Conservation (phyloP, 1,140 invertebrate species). For the Eufriesea mexicana region DNA sequence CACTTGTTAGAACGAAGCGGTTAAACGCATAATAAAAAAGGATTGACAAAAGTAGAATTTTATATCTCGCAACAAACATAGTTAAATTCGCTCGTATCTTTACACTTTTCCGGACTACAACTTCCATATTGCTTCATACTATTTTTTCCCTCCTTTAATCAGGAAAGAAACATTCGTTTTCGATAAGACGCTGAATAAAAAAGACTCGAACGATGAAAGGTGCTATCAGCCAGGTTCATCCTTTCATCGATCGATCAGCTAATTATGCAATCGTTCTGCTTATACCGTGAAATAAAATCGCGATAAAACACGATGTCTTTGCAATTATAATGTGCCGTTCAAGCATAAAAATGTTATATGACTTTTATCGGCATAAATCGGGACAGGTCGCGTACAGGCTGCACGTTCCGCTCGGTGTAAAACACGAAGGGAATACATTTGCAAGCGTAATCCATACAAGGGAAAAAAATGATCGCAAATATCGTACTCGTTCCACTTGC, state of each 20-base stretch:
- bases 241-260: slow-evolving; percentile 6
- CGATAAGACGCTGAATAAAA: not conserved
- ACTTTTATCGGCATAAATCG: not conserved
- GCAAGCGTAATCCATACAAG: not conserved
- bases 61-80: not conserved
- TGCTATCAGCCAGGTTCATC: not conserved
- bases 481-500: not conserved
- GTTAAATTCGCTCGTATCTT: not conserved
- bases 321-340: slow-evolving; percentile 29
- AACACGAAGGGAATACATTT: not conserved
- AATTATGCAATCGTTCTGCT: slow-evolving; percentile 27
- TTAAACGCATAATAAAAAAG: not conserved
- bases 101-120: not conserved
- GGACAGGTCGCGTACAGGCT: not conserved
- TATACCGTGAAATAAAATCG: slow-evolving; percentile 4
- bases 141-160: not conserved
- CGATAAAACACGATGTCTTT: slow-evolving; percentile 23
- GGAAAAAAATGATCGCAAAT: not conserved
- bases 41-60: not conserved
- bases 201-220: not conserved
- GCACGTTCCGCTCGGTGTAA: no score
- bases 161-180: no score
- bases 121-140: no score
- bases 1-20: not conserved
- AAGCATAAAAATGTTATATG: slow-evolving; percentile 1